phyloP scores from a whole-genome alignment of 92 coral and sea anemone species.

The Zoanthus solanderi region DNA sequence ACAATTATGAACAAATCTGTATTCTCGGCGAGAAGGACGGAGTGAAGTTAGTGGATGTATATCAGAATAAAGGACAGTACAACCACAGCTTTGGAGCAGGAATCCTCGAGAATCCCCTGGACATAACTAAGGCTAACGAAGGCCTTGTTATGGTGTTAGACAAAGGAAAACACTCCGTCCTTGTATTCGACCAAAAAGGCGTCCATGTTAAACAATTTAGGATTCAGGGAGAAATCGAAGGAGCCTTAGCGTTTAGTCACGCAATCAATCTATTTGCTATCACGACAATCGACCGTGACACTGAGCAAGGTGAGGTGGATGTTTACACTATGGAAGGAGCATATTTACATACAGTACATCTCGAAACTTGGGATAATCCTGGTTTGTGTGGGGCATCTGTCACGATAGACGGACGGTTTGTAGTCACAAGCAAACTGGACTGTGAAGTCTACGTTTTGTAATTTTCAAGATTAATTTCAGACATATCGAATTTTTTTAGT shows the following conservation, averaged over 20 bases:
- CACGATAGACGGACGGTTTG: conserved; percentile 30
- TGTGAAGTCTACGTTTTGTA: conserved; percentile 21
- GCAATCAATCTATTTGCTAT: conserved; percentile 27
- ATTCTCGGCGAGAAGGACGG: conserved; percentile 28
- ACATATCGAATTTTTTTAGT: too few relatives aligned
- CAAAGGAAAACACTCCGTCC: conserved; percentile 19
- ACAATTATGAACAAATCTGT: conserved; percentile 28
- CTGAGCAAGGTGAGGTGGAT: conserved; percentile 41
- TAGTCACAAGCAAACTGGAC: conserved; percentile 31
- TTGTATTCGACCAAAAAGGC: conserved; percentile 17
- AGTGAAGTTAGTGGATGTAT: conserved; percentile 13
- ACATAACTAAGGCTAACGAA: background rate
- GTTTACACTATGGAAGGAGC: conserved; percentile 23
- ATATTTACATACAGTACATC: conserved; percentile 27
- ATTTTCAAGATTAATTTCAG: background rate
- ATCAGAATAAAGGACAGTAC: conserved; percentile 14
- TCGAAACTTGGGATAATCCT: conserved; percentile 36
- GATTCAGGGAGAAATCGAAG: conserved; percentile 17
- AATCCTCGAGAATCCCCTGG: background rate
- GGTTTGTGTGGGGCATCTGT: conserved; percentile 18
- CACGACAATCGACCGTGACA: conserved; percentile 30
- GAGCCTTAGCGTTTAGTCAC: conserved; percentile 25
- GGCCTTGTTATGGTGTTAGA: conserved; percentile 23
- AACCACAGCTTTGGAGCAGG: conserved; percentile 21
- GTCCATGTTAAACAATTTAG: conserved; percentile 1